Conservation (phyloP, 2,113 vertebrate species). For the Pollachius pollachius region DNA sequence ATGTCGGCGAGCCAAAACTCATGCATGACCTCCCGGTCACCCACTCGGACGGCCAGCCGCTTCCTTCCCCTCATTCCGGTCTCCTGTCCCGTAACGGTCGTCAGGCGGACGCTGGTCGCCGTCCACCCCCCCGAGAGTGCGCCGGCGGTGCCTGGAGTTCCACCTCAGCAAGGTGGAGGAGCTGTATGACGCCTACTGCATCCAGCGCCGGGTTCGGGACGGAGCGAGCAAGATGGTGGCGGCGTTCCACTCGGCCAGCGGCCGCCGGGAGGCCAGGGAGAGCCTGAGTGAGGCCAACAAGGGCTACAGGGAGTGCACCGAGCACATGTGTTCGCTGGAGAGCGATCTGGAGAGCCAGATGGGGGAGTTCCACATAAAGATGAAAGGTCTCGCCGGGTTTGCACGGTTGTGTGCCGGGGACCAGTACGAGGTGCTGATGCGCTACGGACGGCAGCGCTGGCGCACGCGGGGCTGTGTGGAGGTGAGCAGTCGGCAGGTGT, state of each 20-base stretch:
- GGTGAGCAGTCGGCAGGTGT: constrained; percentile 93
- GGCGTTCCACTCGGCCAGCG: constrained; percentile 86
- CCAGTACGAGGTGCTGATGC: constrained; percentile 99
- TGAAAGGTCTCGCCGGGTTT: constrained; percentile 98
- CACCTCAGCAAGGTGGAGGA: constrained; percentile 99
- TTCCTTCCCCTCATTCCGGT: no score
- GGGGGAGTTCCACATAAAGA: constrained; percentile 95
- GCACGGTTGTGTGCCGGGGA: constrained; percentile 95
- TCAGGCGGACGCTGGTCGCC: no score
- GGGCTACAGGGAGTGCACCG: constrained; percentile 94
- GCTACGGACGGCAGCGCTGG: constrained; percentile 95
- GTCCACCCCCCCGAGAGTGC: no score
- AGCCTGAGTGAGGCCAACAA: constrained; percentile 93
- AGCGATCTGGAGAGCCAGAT: constrained; percentile 93
- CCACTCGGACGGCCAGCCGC: no score
- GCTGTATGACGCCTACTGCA: constrained; percentile 94
- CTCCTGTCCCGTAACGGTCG: no score
- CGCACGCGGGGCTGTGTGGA: constrained; percentile 93
- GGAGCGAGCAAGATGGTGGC: constrained; percentile 98
- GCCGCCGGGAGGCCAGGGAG: constrained; percentile 91
- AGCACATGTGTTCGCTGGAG: constrained; percentile 97
- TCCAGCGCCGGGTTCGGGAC: constrained; percentile 90
- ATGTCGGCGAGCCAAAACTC: no score
- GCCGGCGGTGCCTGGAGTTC: no score
- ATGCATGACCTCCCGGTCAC: no score